Percentiles rank a stretch among this genome's conserved stretches.
Evolutionary conservation across 2,113 vertebrate species (phyloP).

Genomic region (Myrmecobius fasciatus): DNA sequence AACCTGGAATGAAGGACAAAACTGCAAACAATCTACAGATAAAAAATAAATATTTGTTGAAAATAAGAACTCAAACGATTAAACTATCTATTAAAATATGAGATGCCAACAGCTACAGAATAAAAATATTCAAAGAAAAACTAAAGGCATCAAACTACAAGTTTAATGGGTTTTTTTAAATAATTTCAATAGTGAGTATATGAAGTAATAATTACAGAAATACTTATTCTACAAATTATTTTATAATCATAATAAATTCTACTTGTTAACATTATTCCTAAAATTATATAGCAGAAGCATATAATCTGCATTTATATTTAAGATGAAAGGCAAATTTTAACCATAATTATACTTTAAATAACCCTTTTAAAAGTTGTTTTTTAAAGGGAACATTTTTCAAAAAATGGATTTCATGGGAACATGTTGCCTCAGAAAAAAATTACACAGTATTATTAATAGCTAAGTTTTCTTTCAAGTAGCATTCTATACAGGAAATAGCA

Average conservation of each 20-base stretch:
- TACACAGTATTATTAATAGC: constrained; percentile 75
- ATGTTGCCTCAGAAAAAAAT: constrained; percentile 77
- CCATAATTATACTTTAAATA: constrained; percentile 31
- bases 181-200: constrained; percentile 64
- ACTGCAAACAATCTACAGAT: constrained; percentile 61
- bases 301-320: constrained; percentile 47
- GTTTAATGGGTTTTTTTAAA: constrained; percentile 80
- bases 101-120: constrained; percentile 53
- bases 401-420: not conserved
- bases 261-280: constrained; percentile 15
- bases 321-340: constrained; percentile 37
- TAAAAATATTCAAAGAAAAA: constrained; percentile 81
- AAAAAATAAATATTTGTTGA: constrained; percentile 61
- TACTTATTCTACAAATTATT: constrained; percentile 59
- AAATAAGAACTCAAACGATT: constrained; percentile 64
- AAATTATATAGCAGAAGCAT: not conserved
- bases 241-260: constrained; percentile 48
- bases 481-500: constrained; percentile 30
- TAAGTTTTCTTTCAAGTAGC: constrained; percentile 76
- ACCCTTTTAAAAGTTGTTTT: constrained; percentile 40
- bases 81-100: constrained; percentile 59
- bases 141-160: constrained; percentile 83
- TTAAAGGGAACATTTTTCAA: constrained; percentile 29
- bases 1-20: constrained; percentile 77
- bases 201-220: constrained; percentile 49